Base-by-base conservation (phyloP, 2,797 vertebrate genomes). In the Lepus townsendii region DNA sequence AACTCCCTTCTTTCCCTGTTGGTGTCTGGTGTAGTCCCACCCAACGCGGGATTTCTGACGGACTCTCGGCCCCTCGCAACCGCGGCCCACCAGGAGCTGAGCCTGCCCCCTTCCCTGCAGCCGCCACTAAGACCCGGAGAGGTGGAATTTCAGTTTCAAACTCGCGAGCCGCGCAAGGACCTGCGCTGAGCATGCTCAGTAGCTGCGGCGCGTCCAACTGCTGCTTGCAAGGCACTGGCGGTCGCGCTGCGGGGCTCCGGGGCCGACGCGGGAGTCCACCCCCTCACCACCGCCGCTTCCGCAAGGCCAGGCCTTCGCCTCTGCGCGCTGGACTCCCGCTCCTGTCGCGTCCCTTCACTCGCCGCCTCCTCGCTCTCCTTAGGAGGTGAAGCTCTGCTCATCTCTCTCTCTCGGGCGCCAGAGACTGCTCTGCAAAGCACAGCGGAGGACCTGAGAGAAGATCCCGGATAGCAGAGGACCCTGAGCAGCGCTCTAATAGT, bases 131-230 rank as follows among this genome's bases (percentile, higher is more conserved):
- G 95, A 97, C 95, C 97, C 73, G 95, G 97, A 97, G 87, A 95
- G 54, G 78, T 90, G 96, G 96, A 94, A 92, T 97, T 68, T 26
- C 82, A 3, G 50, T 94, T 84, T 65, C 93, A 95, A 96, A 78
- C 79, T 91, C 79, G 50, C 0, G 27, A 42, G 94, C 83, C 50
- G 65, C 26, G 65, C 17, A 30, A 77, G 90, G 85, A 78, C 71
- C 32, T 30, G 90, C 35, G 85, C 96, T 71, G 97, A 94, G 97
- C 97, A 97, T 97, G 97, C 97, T 97, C 97, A 97, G 96, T 97
- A 60, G 95, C 85, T 16, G 65, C 90, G 27, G 94, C 66, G 78
- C 69, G 57, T 62, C 60, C 16, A 76, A 69, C 57, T 52, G 95
- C 90, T 77, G 91, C 83, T 69, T 17, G 17, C 69, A 0, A 87